Evolutionary conservation across 2,797 vertebrate species (phyloP).

Genomic region (Podarcis siculus): DNA sequence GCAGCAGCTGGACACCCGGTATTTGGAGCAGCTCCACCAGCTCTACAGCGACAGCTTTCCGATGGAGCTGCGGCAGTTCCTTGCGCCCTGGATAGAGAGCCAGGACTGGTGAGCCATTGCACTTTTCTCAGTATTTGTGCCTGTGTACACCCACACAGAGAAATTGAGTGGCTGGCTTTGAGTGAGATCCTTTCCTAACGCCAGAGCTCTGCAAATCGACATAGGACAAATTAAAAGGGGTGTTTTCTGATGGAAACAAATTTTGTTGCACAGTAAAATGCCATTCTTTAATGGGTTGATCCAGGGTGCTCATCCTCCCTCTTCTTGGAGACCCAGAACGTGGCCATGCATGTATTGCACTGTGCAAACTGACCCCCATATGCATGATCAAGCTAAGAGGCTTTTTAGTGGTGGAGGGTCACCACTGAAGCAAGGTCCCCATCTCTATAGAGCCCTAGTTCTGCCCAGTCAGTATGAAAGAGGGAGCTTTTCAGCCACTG

Average conservation of each 20-base stretch:
- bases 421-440: no score
- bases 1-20: constrained; percentile 96
- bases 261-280: background rate
- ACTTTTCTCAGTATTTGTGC: accelerated
- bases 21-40: constrained; percentile 98
- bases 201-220: background rate
- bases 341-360: background rate
- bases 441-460: no score
- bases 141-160: background rate
- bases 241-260: background rate
- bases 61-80: constrained; percentile 97
- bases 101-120: constrained; percentile 90
- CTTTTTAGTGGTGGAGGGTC: no score
- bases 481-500: no score
- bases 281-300: background rate
- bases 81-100: constrained; percentile 98
- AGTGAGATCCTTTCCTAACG: accelerated
- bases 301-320: background rate
- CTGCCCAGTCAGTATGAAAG: no score
- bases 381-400: no score
- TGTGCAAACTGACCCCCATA: background rate
- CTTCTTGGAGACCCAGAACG: background rate
- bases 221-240: background rate
- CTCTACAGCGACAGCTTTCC: constrained; percentile 99
- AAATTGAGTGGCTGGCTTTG: background rate